phyloP scores from a whole-genome alignment of 2,888 invertebrate species.

The Pycnomerus fuliginosus region DNA sequence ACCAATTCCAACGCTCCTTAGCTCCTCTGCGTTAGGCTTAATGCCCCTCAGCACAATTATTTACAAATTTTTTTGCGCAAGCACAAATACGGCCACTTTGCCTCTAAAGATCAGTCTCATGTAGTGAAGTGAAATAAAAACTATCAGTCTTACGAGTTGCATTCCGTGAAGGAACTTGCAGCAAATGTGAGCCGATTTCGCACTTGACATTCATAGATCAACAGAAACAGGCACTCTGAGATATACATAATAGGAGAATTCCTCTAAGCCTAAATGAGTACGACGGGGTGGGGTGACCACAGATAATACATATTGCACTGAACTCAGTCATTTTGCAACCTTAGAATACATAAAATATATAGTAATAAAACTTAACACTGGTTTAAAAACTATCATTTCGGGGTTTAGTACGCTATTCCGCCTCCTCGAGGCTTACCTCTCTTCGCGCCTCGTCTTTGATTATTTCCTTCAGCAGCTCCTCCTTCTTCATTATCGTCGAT shows the following conservation, averaged over 20 bases:
- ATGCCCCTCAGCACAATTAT: slow-evolving; percentile 47
- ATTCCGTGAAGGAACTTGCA: slow-evolving; percentile 49
- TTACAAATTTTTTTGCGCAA: slow-evolving; percentile 45
- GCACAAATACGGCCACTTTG: slow-evolving; percentile 34
- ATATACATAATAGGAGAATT: slow-evolving; percentile 20
- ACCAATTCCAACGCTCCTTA: slow-evolving; percentile 18
- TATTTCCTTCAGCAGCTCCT: slow-evolving; percentile 54
- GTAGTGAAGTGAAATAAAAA: slow-evolving; percentile 41
- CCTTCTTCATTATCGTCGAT: slow-evolving; percentile 61
- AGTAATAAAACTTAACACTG: slow-evolving; percentile 53
- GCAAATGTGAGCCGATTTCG: slow-evolving; percentile 44
- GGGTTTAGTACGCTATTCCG: slow-evolving; percentile 36
- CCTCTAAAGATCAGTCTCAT: slow-evolving; percentile 24
- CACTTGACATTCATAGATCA: slow-evolving; percentile 29
- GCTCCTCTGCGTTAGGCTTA: slow-evolving; percentile 46
- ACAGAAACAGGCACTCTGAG: slow-evolving; percentile 47
- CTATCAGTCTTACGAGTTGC: slow-evolving; percentile 53
- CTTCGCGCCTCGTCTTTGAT: slow-evolving; percentile 50
- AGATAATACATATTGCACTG: slow-evolving; percentile 55
- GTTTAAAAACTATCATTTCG: slow-evolving; percentile 47
- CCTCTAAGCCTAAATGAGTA: slow-evolving; percentile 28
- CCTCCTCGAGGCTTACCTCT: slow-evolving; percentile 53
- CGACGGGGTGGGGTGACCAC: slow-evolving; percentile 48
- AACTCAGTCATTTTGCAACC: slow-evolving; percentile 48
- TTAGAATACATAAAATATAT: slow-evolving; percentile 49